These are phyloP conservation scores for Rhagoletis pomonella DNA, from an alignment of 1,140 invertebrate genomes.

Conservation along the genomic window DNA sequence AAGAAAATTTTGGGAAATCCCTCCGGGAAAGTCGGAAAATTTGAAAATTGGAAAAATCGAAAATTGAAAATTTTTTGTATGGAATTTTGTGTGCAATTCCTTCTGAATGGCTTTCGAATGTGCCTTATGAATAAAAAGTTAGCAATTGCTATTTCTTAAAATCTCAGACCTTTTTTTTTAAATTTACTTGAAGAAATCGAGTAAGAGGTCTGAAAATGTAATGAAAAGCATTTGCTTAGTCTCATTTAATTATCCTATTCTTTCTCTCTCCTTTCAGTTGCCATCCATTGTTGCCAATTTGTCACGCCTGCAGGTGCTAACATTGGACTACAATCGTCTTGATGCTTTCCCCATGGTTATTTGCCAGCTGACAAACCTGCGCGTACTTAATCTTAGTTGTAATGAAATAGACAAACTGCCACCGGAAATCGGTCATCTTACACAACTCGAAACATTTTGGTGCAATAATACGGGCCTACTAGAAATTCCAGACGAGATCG, in stretches of 20 bases:
- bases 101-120: too few species aligned
- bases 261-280: slow-evolving; percentile 59
- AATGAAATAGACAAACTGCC: slow-evolving; percentile 85
- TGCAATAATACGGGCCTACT: slow-evolving; percentile 78
- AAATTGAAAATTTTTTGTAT: too few species aligned
- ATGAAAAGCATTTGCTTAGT: too few species aligned
- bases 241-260: not conserved
- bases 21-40: too few species aligned
- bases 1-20: too few species aligned
- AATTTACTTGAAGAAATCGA: too few species aligned
- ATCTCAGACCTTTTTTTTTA: too few species aligned
- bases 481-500: slow-evolving; percentile 81
- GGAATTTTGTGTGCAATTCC: too few species aligned
- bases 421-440: slow-evolving; percentile 81
- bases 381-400: slow-evolving; percentile 87
- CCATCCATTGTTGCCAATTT: slow-evolving; percentile 68
- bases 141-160: too few species aligned
- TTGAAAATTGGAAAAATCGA: too few species aligned
- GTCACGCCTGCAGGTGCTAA: slow-evolving; percentile 74
- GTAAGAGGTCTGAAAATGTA: too few species aligned
- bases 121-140: too few species aligned
- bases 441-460: slow-evolving; percentile 84
- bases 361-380: slow-evolving; percentile 79
- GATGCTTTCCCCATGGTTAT: slow-evolving; percentile 79
- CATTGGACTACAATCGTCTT: slow-evolving; percentile 81